Evolutionary conservation across 2,888 invertebrate species (phyloP), one percentile per base, ranked within the genome.

Genomic region (Aleiodes testaceus): DNA sequence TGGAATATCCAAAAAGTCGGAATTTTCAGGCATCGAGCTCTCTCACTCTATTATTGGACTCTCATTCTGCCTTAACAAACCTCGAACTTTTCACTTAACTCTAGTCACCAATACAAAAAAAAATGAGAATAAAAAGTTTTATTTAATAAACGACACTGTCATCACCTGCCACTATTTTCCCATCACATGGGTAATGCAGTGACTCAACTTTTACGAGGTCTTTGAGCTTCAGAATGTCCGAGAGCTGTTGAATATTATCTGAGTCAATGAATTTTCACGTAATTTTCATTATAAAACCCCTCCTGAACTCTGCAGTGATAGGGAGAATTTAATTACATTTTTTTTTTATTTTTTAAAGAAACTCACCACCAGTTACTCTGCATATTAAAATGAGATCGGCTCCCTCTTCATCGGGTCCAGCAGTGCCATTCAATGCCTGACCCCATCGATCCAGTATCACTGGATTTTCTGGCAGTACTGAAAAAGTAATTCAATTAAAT

Each of bases 391-490:
- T 91, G 76, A 96, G 92, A 82, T 95, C 95, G 81, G 95, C 95
- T 2, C 94, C 94, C 88, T 95, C 96, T 85, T 94, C 93, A 86
- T 95, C 94, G 0, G 96, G 96, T 2, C 96, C 96, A 61, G 93
- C 92, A 18, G 94, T 92, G 79, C 92, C 91, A 88, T 95, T 95
- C 85, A 96, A 90, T 86, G 93, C 92, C 78, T 94, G 92, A 63
- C 96, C 95, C 92, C 93, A 94, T 77, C 93, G 92, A 89, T 96
- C 95, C 82, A 95, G 90, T 82, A 96, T 95, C 78, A 93, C 92
- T 52, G 95, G 95, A 85, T 93, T 93, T 85, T 95, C 95, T 6
- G 96, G 96, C 77, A 96, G 95, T 82, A 96, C 96, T 96, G 91
- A 64, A 79, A 79, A 77, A 70, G 5, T 5, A 26, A 26, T 26